These are phyloP conservation scores for Rhea pennata DNA, from an alignment of 2,113 vertebrate species.

Conservation along the genomic window DNA sequence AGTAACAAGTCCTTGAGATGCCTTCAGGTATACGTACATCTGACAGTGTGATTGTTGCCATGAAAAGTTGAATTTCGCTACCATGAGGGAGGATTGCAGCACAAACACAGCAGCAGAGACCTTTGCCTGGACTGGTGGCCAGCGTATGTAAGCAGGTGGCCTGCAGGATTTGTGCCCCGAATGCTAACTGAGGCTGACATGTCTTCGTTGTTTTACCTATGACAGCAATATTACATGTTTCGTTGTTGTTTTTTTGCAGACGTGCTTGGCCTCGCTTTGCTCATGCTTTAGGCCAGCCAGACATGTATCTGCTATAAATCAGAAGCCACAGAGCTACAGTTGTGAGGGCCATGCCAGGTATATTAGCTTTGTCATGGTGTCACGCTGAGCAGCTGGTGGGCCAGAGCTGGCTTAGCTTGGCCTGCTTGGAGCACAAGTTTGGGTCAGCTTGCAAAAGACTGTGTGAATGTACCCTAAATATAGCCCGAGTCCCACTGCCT, in stretches of 20 bases:
- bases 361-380: no score
- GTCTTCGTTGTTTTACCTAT: not conserved
- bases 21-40: not conserved
- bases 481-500: no score
- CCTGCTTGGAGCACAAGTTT: no score
- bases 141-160: accelerated
- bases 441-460: no score
- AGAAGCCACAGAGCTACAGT: not conserved
- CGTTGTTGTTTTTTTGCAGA: not conserved
- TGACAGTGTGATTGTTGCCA: not conserved
- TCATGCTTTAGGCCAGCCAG: not conserved
- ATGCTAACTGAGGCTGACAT: not conserved
- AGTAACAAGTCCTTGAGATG: not conserved
- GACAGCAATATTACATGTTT: not conserved
- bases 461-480: no score
- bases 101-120: not conserved
- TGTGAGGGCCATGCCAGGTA: not conserved
- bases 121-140: not conserved
- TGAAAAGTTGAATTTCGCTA: not conserved
- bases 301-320: not conserved
- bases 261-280: not conserved
- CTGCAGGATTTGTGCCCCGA: not conserved
- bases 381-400: no score
- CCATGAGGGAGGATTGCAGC: not conserved
- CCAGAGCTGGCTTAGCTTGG: no score